phyloP scores from a whole-genome alignment of 2,113 vertebrate species.

The Nannospalax galili region DNA sequence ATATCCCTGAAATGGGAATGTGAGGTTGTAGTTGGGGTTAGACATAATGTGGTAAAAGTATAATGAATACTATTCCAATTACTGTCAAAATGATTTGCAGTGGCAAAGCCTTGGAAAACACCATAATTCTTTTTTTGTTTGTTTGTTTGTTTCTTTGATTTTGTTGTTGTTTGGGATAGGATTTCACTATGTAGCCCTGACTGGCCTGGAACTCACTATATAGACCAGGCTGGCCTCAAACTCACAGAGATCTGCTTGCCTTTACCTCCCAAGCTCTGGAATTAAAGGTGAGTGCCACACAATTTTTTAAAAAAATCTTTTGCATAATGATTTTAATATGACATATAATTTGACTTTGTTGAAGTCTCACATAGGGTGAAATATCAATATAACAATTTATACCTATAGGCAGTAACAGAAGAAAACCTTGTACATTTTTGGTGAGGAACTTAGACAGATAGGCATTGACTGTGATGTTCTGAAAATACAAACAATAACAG shows the following conservation, averaged over 20 bases:
- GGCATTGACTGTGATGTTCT: background rate
- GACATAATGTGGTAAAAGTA: background rate
- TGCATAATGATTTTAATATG: background rate
- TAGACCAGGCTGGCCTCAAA: too few relatives aligned
- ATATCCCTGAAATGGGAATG: background rate
- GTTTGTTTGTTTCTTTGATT: too few relatives aligned
- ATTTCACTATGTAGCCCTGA: too few relatives aligned
- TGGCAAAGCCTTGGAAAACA: background rate
- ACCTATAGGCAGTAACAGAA: background rate
- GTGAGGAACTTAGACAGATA: slow-evolving; percentile 23
- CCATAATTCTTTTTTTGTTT: background rate
- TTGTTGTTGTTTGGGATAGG: too few relatives aligned
- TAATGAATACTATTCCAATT: background rate
- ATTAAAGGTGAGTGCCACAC: too few relatives aligned
- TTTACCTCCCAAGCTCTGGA: too few relatives aligned
- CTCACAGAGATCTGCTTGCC: too few relatives aligned
- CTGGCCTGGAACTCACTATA: too few relatives aligned
- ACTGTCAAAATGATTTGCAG: background rate
- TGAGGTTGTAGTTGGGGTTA: background rate
- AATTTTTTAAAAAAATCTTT: background rate
- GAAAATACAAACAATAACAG: background rate
- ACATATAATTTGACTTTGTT: background rate
- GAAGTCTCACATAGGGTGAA: background rate
- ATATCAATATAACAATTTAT: background rate
- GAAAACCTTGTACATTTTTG: background rate